Evolutionary conservation across 53 echinoderm and acorn worm genomes (phyloP).

Genomic region (Temnopleurus reevesii): DNA sequence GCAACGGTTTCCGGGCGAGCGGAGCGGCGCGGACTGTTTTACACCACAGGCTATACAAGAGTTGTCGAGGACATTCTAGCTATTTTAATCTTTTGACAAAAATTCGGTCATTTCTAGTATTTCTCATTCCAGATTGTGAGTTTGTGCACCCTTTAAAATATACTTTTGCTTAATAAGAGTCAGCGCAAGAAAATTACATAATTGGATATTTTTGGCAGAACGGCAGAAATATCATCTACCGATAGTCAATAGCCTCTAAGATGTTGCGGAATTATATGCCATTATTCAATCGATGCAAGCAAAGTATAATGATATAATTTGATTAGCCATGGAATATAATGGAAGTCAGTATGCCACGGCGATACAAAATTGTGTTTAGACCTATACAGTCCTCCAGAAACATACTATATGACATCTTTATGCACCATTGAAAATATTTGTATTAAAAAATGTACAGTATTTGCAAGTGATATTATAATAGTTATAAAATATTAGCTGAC

Average conservation of each 20-base stretch:
- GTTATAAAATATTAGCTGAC: not conserved
- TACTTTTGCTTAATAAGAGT: not conserved
- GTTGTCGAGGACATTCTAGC: not conserved
- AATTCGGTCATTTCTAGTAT: not conserved
- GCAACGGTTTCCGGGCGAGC: not conserved
- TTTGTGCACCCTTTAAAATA: not conserved
- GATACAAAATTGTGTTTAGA: not conserved
- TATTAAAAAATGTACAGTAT: slow-evolving; percentile 4
- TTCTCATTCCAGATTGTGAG: not conserved
- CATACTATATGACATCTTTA: slow-evolving; percentile 6
- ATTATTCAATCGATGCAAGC: not conserved
- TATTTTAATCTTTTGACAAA: not conserved
- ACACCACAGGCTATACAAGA: not conserved
- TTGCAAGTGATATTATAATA: slow-evolving; percentile 31
- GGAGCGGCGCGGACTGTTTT: not conserved
- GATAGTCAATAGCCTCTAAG: not conserved
- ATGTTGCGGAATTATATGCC: not conserved
- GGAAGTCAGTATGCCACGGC: slow-evolving; percentile 21
- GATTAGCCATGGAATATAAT: not conserved
- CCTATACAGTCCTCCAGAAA: not conserved
- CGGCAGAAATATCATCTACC: not conserved
- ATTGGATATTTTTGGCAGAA: not conserved
- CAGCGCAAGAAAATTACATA: not conserved
- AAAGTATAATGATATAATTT: not conserved
- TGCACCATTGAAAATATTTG: slow-evolving; percentile 29